Evolutionary conservation across 2,888 invertebrate genomes (phyloP), one percentile per base, ranked within the genome.

Genomic region (Apamea crenata): DNA sequence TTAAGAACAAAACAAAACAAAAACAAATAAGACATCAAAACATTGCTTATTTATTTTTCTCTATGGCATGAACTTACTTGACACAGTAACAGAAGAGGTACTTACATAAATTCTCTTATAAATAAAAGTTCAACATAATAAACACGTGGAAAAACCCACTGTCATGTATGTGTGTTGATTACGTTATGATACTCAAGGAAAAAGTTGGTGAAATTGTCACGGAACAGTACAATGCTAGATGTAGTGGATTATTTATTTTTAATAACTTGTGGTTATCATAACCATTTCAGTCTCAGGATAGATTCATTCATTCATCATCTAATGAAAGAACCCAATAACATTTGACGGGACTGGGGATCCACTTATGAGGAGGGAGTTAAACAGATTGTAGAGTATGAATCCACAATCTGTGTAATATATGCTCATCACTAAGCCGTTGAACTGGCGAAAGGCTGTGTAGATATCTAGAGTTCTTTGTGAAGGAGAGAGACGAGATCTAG

Each of bases 131-230:
- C 25, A 36, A 36, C 36, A 4, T 16, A 21, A 10, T 53, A 40
- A 14, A n/a, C 4, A 65, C 16, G 10, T 72, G 69, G 80, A 21
- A 73, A 78, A 69, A 77, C 72, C 74, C 67, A 69, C 29, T 69
- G 29, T n/a, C 71, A 56, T 47, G 53, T 68, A 47, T 61, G 72
- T 69, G 68, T 70, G 66, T 29, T 44, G 66, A 75, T 78, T 44
- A 63, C 25, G n/a, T 40, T 74, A 71, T 32, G 44, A n/a, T 18
- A 40, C 10, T 63, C 29, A 66, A 84, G 85, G 85, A 84, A 84
- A 84, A 85, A 61, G 74, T 77, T 69, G 3, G 47, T 59, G 47
- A 73, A 74, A 84, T 81, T 61, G 44, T 77, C 36, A 16, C 36
- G n/a, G 40, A 53, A 74, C n/a, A 25, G 12, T 36, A 56, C 18